A percentile compares a stretch with the other conserved stretches of the same genome.
These are phyloP conservation scores for Slavum lentiscoides DNA, from an alignment of 2,888 invertebrate genomes.

Conservation along the genomic window DNA sequence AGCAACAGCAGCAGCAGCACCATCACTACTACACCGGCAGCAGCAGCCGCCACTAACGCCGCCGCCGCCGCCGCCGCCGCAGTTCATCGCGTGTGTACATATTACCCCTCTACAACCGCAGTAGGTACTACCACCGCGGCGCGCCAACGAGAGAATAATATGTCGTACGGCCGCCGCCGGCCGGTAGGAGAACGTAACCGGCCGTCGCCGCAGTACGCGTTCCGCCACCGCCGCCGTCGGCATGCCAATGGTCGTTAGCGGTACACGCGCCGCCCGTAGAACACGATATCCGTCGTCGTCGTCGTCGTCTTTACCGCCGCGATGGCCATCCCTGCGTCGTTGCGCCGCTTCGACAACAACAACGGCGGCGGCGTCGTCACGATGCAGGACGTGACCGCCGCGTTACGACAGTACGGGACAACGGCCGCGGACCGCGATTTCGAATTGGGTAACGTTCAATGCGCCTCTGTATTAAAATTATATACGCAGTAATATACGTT, in stretches of 20 bases:
- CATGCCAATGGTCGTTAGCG: constrained; percentile 17
- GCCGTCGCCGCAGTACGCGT: constrained; percentile 42
- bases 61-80: too few relatives aligned
- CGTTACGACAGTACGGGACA: neutral
- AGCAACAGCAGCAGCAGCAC: neutral
- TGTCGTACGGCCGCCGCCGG: neutral
- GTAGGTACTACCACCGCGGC: neutral
- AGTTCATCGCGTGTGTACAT: too few relatives aligned
- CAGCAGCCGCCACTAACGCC: neutral
- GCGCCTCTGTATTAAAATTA: too few relatives aligned
- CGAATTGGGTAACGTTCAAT: constrained; percentile 34
- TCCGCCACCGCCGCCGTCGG: constrained; percentile 24
- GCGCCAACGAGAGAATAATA: constrained; percentile 3
- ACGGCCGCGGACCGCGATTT: constrained; percentile 17
- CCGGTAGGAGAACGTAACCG: constrained; percentile 7
- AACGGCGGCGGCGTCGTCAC: neutral
- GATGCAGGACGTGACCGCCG: constrained; percentile 27
- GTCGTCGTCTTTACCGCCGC: neutral
- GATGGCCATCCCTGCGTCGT: constrained; percentile 36
- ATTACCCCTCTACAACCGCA: neutral
- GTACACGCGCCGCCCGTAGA: constrained; percentile 22
- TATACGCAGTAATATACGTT: too few relatives aligned
- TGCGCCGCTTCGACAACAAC: constrained; percentile 21
- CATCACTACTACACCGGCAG: too few relatives aligned
- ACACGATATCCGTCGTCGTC: neutral